Evolutionary conservation across 1,140 invertebrate genomes (phyloP), one percentile per base, ranked within the genome.

Genomic region (Lithobius niger): DNA sequence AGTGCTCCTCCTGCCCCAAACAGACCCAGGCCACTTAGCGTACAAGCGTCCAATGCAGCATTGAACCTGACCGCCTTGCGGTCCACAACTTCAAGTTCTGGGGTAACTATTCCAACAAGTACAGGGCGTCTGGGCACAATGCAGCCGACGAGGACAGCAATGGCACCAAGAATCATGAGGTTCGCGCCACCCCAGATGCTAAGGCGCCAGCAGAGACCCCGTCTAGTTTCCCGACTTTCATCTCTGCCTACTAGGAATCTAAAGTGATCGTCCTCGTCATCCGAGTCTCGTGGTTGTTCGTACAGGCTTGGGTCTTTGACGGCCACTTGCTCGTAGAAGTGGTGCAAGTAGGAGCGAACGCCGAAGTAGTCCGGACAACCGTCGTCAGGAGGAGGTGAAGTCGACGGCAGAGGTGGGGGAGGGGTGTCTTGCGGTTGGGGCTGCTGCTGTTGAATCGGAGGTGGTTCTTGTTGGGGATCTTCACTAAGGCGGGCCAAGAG

Each of bases 1-100:
- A 75, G 68, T 2, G 72, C 60, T 6, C 75, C 75, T n/a, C 76
- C 76, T 15, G 69, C 59, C 60, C 74, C 76, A 63, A 78, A 77
- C 4, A 74, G 58, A 2, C 71, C 67, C 19, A 77, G 62, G 1
- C 76, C 76, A 31, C 74, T 66, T 3, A 77, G 62, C 58, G 76
- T 77, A 60, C 72, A 73, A 51, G 69, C 61, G 59, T 77, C 75
- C 45, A 78, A 62, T 25, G 71, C 71, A n/a, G 67, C 64, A 65
- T 77, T 78, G 64, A 73, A 77, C 16, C 62, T 55, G 24, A 71
- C 63, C 4, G 74, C 74, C 43, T 60, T 62, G 16, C 67, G 64
- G 65, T 77, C 75, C 15, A 77, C 62, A 43, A 76, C 68, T 36
- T 71, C 71, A 24, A 74, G 62, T 52, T 74, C 67, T 24, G 70